Percentiles rank a stretch among this genome's conserved stretches.
Conservation (phyloP, 2,888 invertebrate genomes). For the Tanytarsus gracilentus region DNA sequence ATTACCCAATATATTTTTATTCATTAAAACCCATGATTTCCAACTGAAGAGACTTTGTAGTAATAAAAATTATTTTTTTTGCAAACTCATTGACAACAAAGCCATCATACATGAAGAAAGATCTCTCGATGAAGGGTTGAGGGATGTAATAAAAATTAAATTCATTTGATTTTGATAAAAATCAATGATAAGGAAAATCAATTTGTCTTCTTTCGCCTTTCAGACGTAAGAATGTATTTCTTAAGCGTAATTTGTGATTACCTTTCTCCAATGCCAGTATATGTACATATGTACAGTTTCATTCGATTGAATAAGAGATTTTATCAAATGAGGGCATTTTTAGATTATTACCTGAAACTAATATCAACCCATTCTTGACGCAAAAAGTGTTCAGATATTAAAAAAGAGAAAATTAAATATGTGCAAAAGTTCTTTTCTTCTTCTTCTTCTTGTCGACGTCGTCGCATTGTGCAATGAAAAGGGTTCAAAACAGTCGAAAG, state of each 20-base stretch:
- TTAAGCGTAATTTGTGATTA: too few relatives aligned
- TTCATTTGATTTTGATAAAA: slow-evolving; percentile 16
- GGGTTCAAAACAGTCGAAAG: slow-evolving; percentile 15
- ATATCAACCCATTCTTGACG: slow-evolving; percentile 22
- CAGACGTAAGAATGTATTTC: neutral
- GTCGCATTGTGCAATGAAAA: neutral
- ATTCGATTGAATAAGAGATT: neutral
- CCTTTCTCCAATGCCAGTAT: too few relatives aligned
- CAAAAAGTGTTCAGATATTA: neutral
- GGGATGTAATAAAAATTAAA: slow-evolving; percentile 18
- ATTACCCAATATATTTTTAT: too few relatives aligned
- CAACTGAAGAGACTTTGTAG: too few relatives aligned
- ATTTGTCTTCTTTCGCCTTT: neutral
- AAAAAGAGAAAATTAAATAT: slow-evolving; percentile 14
- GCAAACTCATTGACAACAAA: slow-evolving; percentile 14
- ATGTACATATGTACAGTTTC: too few relatives aligned
- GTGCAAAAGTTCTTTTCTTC: slow-evolving; percentile 15
- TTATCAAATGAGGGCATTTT: slow-evolving; percentile 17
- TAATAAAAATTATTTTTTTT: too few relatives aligned
- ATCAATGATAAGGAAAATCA: slow-evolving; percentile 25
- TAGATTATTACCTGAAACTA: slow-evolving; percentile 18
- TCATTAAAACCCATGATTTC: too few relatives aligned
- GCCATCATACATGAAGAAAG: neutral
- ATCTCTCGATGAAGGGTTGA: neutral
- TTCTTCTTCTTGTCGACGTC: neutral